phyloP scores from a whole-genome alignment of 2,888 invertebrate genomes.

The Mesoligia furuncula region DNA sequence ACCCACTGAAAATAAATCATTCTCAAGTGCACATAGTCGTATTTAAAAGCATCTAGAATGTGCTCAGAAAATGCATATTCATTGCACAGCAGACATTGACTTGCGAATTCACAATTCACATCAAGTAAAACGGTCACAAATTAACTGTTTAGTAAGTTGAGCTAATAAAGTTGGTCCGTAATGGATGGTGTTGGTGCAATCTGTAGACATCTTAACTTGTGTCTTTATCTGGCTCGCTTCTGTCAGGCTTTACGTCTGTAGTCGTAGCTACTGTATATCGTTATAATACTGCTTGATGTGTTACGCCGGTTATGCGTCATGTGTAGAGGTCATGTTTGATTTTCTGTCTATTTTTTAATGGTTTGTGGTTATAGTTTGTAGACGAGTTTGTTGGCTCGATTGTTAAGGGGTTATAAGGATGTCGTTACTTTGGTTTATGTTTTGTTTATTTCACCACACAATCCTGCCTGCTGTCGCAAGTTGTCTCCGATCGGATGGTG shows the following conservation, averaged over 20 bases:
- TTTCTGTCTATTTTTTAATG: background rate
- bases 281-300: constrained; percentile 20
- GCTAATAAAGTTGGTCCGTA: constrained; percentile 66
- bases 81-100: constrained; percentile 44
- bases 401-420: background rate
- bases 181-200: constrained; percentile 58
- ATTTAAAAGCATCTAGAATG: constrained; percentile 29
- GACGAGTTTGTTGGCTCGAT: background rate
- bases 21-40: constrained; percentile 13
- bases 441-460: too few relatives aligned
- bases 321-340: constrained; percentile 10
- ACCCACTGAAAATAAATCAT: background rate
- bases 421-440: constrained; percentile 2
- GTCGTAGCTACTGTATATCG: constrained; percentile 34
- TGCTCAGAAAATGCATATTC: constrained; percentile 62
- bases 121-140: constrained; percentile 61
- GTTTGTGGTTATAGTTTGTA: background rate
- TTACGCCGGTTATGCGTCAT: background rate
- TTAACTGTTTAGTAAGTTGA: constrained; percentile 62
- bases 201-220: constrained; percentile 58
- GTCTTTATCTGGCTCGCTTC: constrained; percentile 45
- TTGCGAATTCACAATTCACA: constrained; percentile 50
- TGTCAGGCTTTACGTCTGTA: constrained; percentile 44
- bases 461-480: background rate
- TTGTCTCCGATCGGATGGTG: background rate